Evolutionary conservation across 2,113 vertebrate genomes (phyloP).

Genomic region (Brachirus orientalis): DNA sequence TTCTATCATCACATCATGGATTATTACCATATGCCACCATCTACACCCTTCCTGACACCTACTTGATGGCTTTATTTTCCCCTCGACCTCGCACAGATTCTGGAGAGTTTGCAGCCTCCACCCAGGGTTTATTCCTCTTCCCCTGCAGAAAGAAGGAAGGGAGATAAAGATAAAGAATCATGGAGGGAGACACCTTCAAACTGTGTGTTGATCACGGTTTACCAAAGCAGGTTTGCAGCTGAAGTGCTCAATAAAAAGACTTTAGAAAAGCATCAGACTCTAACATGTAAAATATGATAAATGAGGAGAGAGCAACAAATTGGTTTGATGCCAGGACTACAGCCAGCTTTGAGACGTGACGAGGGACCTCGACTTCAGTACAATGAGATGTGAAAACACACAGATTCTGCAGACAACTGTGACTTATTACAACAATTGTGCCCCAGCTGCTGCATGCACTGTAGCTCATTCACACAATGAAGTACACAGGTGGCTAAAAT

Average conservation of each 20-base stretch:
- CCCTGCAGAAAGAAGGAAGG: constrained; percentile 80
- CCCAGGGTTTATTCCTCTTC: constrained; percentile 94
- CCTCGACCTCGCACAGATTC: constrained; percentile 93
- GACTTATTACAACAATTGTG: too few relatives aligned
- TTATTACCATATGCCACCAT: constrained; percentile 56
- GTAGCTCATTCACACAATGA: neutral
- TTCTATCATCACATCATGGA: constrained; percentile 46
- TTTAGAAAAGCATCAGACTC: constrained; percentile 54
- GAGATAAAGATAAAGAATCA: constrained; percentile 39
- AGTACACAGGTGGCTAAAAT: too few relatives aligned
- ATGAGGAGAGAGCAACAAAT: constrained; percentile 42
- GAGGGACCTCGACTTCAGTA: constrained; percentile 45
- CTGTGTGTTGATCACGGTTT: constrained; percentile 25
- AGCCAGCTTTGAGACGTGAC: constrained; percentile 41
- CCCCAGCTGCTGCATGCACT: too few relatives aligned
- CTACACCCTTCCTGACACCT: constrained; percentile 80
- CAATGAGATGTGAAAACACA: constrained; percentile 55
- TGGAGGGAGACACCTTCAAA: constrained; percentile 20
- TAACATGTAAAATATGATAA: constrained; percentile 62
- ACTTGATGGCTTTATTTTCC: constrained; percentile 99
- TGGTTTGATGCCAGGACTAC: constrained; percentile 54
- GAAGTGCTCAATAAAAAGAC: constrained; percentile 55
- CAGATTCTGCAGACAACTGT: neutral
- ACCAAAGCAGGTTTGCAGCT: constrained; percentile 50
- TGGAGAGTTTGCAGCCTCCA: constrained; percentile 93